Conservation (phyloP, 2,113 vertebrate species). For the Erpornis zantholeuca region DNA sequence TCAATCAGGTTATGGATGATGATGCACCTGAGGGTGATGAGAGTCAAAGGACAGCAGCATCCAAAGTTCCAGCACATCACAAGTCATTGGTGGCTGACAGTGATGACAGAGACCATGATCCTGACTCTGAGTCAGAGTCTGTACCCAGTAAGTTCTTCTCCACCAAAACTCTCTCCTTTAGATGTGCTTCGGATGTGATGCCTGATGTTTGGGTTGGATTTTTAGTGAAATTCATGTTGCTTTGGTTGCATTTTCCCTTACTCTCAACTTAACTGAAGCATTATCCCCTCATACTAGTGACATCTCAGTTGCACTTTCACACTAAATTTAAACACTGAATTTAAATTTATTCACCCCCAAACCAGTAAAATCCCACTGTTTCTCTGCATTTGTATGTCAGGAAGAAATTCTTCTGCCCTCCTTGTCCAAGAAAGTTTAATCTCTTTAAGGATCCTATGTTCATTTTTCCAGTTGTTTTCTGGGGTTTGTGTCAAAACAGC, state of each 20-base stretch:
- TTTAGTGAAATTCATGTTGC: not conserved
- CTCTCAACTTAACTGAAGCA: not conserved
- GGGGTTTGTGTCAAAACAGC: not conserved
- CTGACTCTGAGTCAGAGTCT: slow-evolving; percentile 30
- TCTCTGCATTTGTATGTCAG: not conserved
- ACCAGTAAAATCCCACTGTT: not conserved
- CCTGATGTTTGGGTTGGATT: not conserved
- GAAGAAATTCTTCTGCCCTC: not conserved
- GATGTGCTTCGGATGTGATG: not conserved
- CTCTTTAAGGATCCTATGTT: not conserved
- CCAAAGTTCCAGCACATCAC: not conserved
- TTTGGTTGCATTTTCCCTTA: not conserved
- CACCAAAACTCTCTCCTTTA: not conserved
- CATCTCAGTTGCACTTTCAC: not conserved
- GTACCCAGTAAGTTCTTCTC: slow-evolving; percentile 28
- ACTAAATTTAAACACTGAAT: not conserved
- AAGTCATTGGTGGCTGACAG: slow-evolving; percentile 9
- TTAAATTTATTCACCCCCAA: not conserved
- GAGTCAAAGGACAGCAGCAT: slow-evolving; percentile 39
- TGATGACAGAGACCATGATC: not conserved
- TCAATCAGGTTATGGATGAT: slow-evolving; percentile 73
- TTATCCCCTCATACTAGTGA: not conserved
- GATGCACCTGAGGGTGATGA: not conserved
- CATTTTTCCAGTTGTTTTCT: not conserved
- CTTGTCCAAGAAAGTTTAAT: not conserved